Base-by-base conservation (phyloP, 2,797 vertebrate genomes). In the Coregonus sp. region DNA sequence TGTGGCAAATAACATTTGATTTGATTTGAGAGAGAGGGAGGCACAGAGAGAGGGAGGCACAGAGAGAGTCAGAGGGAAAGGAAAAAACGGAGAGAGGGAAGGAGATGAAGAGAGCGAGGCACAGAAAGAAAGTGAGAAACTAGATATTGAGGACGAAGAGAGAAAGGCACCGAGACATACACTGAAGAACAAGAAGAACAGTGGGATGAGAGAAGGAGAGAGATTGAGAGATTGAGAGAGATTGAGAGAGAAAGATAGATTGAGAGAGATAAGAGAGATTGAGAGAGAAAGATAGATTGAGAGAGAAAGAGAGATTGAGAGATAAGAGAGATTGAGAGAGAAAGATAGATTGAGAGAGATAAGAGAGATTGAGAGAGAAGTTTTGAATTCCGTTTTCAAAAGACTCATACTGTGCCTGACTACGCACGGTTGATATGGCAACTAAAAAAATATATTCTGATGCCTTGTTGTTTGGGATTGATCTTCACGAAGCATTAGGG, bases 121-220 rank as follows among this genome's bases (percentile, higher is more conserved):
- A 66, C 3, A 4, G 0, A 47, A 47, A 47, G 40, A 11, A 47
- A 47, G 40, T 47, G 40, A 47, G 40, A 47, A 47, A 12, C 40
- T 47, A 2, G 9, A 47, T 47, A 52, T 20, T 16, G 83, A 87
- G 81, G 50, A 66, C 20, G 31, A 47, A 83, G 84, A 84, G 76
- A 86, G 87, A 85, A 86, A 84, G 88, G 86, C 72, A 84, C 75
- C 33, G 78, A 40, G 77, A 25, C 25, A 81, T 82, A 84, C 7
- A 47, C 2, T 47, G 40, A 47, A 47, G 40, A 12, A 47, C 9
- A 47, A 47, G 9, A 12, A 47, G 9, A 66, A 50, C 56, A 66
- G 18, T 65, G 73, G 73, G 50, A 73, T 15, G 50, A 71, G 68
- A 18, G 31, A 54, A 56, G 29, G 35, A 25, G 25, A 25, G 25